Base-by-base conservation (phyloP, 2,113 vertebrate genomes). In the Chlorodrepanis virens region DNA sequence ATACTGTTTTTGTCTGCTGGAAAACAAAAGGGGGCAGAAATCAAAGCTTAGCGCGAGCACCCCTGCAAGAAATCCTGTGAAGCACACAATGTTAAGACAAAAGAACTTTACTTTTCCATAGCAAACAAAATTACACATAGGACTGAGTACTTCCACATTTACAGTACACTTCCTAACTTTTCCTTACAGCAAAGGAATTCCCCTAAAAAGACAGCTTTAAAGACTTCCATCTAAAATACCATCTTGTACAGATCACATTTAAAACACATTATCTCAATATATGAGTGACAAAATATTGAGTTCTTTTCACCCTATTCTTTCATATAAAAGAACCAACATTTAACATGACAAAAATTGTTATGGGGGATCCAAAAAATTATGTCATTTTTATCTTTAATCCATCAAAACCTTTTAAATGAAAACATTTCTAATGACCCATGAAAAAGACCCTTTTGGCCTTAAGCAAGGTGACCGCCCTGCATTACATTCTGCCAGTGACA, bases 121-220 rank as follows among this genome's bases (percentile, higher is more conserved):
- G 96, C 96, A 89, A 98, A 95, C 90, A 96, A 97, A 97, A 95
- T 95, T 60, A 97, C 96, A 98, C 63, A 91, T 71, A 90, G 87
- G 95, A 96, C 93, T 87, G 94, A 96, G 81, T 92, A 94, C 90
- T 92, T 94, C 96, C 91, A 96, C 89, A 10, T 89, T 94, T 94
- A 98, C 96, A 97, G 81, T 80, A 93, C 56, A 79, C 63, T 92
- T 96, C 64, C 93, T 96, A 96, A 35, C 89, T 77, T 71, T 37
- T 91, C 96, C 94, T 97, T 89, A 97, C 74, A 95, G 94, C 63
- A 90, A 57, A 90, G 52, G 69, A 97, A 64, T 95, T 89, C 88
- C 77, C 45, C 37, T 80, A 95, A 96, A 93, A 90, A 94, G 65
- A 97, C 96, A 94, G 71, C 56, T 92, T 88, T 69, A 95, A 87